phyloP scores from a whole-genome alignment of 2,797 vertebrate species.

The Sebastes iracundus region DNA sequence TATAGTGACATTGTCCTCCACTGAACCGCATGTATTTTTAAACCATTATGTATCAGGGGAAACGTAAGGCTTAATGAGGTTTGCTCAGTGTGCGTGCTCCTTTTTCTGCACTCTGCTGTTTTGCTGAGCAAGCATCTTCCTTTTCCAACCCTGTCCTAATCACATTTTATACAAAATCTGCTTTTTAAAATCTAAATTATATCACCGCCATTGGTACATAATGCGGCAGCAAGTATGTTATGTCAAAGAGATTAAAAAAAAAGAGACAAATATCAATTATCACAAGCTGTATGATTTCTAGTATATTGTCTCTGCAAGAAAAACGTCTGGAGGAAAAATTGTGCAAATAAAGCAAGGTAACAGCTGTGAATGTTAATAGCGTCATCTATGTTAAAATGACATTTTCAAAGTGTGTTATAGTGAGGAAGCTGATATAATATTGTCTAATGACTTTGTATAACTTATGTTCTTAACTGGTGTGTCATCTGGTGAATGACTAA shows the following conservation, averaged over 20 bases:
- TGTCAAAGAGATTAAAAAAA: not conserved
- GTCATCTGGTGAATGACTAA: not conserved
- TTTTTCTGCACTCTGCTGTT: not conserved
- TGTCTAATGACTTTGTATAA: not conserved
- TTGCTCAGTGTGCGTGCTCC: not conserved
- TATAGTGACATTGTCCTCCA: not conserved
- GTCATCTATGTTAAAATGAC: not conserved
- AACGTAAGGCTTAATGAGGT: not conserved
- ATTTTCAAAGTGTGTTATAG: not conserved
- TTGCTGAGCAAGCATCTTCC: not conserved
- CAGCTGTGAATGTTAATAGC: not conserved
- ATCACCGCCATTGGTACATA: not conserved
- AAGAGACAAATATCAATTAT: not conserved
- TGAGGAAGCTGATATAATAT: not conserved
- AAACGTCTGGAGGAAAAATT: not conserved
- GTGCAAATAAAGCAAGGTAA: not conserved
- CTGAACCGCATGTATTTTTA: not conserved
- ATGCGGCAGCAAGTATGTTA: not conserved
- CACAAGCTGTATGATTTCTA: not conserved
- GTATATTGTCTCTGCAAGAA: not conserved
- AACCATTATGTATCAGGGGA: not conserved
- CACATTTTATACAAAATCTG: not conserved
- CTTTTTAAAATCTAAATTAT: not conserved
- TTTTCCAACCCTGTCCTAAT: not conserved
- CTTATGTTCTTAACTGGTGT: not conserved